phyloP scores from a whole-genome alignment of 2,888 invertebrate species.

The Megaustenia siamemsis region DNA sequence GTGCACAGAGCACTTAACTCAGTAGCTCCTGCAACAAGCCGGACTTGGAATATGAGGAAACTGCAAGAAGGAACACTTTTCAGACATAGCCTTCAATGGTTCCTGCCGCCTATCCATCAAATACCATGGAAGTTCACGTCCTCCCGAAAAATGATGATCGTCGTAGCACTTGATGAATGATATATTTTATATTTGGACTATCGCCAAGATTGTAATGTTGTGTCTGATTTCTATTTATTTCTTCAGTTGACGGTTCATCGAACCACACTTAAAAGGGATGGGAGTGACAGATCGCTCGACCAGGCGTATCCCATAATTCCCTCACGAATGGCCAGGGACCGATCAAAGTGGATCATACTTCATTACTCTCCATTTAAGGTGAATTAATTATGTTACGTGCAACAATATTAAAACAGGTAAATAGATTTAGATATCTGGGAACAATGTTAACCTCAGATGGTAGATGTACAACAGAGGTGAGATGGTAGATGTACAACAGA shows the following conservation, averaged over 20 bases:
- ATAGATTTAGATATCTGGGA: too few species aligned
- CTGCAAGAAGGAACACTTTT: too few species aligned
- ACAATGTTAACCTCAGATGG: too few species aligned
- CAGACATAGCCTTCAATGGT: too few species aligned
- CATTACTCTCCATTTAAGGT: constrained; percentile 81
- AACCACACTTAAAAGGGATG: constrained; percentile 17
- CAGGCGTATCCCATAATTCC: constrained; percentile 57
- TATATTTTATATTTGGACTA: background rate
- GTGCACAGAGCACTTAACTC: too few species aligned
- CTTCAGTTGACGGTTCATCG: constrained; percentile 19
- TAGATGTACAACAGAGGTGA: too few species aligned
- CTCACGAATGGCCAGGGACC: constrained; percentile 57
- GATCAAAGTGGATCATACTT: constrained; percentile 78
- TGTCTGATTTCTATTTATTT: background rate
- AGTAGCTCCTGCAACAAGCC: too few species aligned
- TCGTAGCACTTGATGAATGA: background rate
- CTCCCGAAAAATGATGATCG: background rate
- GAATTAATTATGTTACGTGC: background rate
- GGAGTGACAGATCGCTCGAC: constrained; percentile 55
- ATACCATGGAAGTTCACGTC: too few species aligned
- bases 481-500: too few species aligned
- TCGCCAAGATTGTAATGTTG: background rate
- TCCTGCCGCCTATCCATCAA: too few species aligned
- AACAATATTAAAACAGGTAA: too few species aligned
- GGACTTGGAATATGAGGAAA: too few species aligned